Evolutionary conservation across 2,888 invertebrate genomes (phyloP).

Genomic region (Eristalis pertinax): DNA sequence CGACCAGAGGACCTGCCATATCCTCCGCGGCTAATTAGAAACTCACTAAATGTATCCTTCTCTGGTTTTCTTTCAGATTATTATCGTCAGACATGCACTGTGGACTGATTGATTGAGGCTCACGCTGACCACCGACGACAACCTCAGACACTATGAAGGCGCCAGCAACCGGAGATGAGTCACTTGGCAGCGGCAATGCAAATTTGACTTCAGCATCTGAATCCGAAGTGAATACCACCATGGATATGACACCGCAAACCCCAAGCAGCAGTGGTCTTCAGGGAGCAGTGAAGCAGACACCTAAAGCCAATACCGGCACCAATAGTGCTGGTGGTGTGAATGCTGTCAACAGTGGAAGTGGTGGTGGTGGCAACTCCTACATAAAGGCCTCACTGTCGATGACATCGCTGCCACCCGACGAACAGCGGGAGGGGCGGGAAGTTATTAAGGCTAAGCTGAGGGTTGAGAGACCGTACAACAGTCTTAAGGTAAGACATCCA

Average conservation of each 20-base stretch:
- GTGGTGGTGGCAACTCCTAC: conserved; percentile 63
- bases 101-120: conserved; percentile 41
- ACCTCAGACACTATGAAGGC: conserved; percentile 59
- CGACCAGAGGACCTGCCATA: not conserved
- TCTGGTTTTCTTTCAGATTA: conserved; percentile 47
- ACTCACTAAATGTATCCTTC: conserved; percentile 43
- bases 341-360: conserved; percentile 19
- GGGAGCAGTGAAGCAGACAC: conserved; percentile 3
- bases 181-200: conserved; percentile 56
- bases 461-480: conserved; percentile 90
- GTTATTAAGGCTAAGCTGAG: conserved; percentile 82
- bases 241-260: conserved; percentile 55
- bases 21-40: conserved; percentile 36
- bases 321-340: conserved; percentile 31
- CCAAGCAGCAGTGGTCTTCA: conserved; percentile 42
- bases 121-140: conserved; percentile 24
- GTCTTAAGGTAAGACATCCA: conserved; percentile 84
- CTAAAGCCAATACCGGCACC: not conserved
- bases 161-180: conserved; percentile 56
- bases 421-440: conserved; percentile 82
- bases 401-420: conserved; percentile 89
- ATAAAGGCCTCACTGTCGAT: conserved; percentile 84
- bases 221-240: conserved; percentile 40
- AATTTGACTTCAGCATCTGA: conserved; percentile 46
- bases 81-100: conserved; percentile 33